These are phyloP conservation scores for Botia almorhae DNA, from an alignment of 2,797 vertebrate species.

Conservation along the genomic window DNA sequence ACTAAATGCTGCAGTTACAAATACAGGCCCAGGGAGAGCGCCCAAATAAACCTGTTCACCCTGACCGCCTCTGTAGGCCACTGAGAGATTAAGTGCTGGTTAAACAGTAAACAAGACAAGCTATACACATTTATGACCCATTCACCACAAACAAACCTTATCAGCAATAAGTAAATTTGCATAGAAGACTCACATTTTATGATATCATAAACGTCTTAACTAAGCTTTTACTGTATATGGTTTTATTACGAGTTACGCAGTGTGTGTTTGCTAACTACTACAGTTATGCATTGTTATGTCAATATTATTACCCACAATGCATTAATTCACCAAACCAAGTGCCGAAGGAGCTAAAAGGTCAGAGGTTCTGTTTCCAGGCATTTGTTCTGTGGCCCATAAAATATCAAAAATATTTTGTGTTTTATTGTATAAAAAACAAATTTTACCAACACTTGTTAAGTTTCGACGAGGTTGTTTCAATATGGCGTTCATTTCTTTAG, in stretches of 20 bases:
- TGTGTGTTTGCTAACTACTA: neutral
- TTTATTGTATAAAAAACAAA: no score
- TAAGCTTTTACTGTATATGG: neutral
- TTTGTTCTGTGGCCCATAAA: no score
- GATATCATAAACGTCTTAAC: neutral
- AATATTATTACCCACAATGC: neutral
- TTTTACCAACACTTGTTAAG: no score
- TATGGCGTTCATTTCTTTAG: neutral
- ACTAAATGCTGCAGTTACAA: conserved; percentile 58
- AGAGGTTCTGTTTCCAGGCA: no score
- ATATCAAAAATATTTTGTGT: no score
- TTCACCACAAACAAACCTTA: conserved; percentile 13
- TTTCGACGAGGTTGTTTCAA: no score
- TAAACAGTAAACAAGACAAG: conserved; percentile 1
- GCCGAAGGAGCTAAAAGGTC: no score
- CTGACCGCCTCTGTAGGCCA: neutral
- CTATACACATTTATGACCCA: neutral
- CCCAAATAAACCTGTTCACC: conserved; percentile 63
- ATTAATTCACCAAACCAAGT: neutral
- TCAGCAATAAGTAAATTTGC: neutral
- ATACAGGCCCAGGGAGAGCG: conserved; percentile 49
- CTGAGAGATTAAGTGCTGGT: conserved; percentile 8
- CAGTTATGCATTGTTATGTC: neutral
- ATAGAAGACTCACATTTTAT: neutral
- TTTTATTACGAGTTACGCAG: neutral